Base-by-base conservation (phyloP, 2,888 invertebrate species). In the Diploptera punctata region DNA sequence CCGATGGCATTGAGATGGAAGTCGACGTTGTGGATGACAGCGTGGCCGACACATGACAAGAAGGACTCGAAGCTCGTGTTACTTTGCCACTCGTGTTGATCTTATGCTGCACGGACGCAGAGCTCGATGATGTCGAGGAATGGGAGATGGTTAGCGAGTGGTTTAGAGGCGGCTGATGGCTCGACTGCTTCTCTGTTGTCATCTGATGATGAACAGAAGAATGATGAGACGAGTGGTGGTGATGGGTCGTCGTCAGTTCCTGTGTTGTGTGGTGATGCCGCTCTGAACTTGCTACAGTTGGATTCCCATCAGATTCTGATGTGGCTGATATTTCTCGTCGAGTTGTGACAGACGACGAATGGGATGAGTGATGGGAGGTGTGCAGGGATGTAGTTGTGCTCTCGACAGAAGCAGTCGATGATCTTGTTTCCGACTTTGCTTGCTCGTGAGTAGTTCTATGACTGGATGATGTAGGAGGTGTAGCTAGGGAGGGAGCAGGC, bases 331-430 rank as follows among this genome's bases (percentile, higher is more conserved):
- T 73, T 47, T 75, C 75, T 9, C 75, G 49, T 3, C 92, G 86
- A 7, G 91, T 89, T 18, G 91, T 91, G n/a, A 91, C 88, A 19
- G 90, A 90, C 21, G 67, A 54, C 74, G 89, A 89, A 77, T 90
- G 90, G 16, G 90, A 90, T 78, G 89, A 90, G 78, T 90, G 90
- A 81, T 91, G 91, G 16, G 90, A 87, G 0, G 86, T 84, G 81
- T 90, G 89, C 79, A 91, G 86, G 80, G 91, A 90, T 0, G 91
- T 90, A 69, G 89, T 90, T 10, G 87, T 70, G 44, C 71, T 86
- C 77, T 91, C 90, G 57, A 89, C 87, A 9, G 85, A 80, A 38
- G 86, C 84, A 80, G 86, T 83, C 9, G 85, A 80, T 38, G 86
- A 84, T 80, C 72, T 54, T 38, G 65, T 62, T 24, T 73, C 72